Conservation (phyloP, 2,113 vertebrate species). For the Natator depressus region DNA sequence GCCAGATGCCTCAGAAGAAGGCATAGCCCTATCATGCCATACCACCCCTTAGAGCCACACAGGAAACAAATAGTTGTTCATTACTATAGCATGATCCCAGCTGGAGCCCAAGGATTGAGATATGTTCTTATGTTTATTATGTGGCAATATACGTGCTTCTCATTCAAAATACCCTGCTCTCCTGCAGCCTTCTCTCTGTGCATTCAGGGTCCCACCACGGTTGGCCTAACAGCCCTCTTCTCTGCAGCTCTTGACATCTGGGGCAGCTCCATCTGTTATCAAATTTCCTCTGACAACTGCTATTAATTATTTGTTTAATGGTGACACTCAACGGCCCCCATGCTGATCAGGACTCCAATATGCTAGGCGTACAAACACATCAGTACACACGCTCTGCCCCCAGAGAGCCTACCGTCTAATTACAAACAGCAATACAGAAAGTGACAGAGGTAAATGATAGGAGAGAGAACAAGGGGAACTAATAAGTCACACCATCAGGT, state of each 20-base stretch:
- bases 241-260: not conserved
- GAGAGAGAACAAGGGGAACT: not conserved
- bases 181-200: not conserved
- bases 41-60: not conserved
- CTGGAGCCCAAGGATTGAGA: conserved; percentile 21
- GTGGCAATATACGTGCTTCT: not conserved
- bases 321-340: not conserved
- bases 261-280: not conserved
- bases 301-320: not conserved
- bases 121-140: not conserved
- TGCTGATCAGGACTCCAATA: not conserved
- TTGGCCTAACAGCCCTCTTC: not conserved
- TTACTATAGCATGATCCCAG: not conserved
- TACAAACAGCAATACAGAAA: not conserved
- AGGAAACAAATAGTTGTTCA: not conserved
- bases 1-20: conserved; percentile 42
- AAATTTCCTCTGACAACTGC: not conserved
- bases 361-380: not conserved
- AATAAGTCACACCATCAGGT: not conserved
- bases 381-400: not conserved
- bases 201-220: not conserved
- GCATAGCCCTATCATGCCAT: not conserved
- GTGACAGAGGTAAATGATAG: not conserved
- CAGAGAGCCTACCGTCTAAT: not conserved
- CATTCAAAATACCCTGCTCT: not conserved